phyloP scores from a whole-genome alignment of 2,888 invertebrate species.

The Rhagophthalmus giganteus region DNA sequence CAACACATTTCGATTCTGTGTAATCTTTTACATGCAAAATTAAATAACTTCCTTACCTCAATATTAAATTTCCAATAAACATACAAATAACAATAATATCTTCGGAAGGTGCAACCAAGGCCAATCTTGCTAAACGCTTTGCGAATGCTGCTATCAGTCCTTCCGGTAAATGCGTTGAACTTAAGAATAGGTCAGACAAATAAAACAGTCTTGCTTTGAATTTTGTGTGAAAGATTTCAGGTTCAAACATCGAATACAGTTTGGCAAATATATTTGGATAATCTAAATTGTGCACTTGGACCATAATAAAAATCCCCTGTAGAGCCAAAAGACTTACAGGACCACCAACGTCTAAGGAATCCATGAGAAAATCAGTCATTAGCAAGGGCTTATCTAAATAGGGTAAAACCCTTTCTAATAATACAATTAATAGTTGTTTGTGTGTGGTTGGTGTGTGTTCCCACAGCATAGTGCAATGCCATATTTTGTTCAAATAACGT shows the following conservation, averaged over 20 bases:
- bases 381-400: constrained; percentile 79
- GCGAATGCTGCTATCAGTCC: constrained; percentile 90
- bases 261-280: constrained; percentile 95
- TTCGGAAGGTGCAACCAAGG: constrained; percentile 80
- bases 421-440: constrained; percentile 75
- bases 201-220: constrained; percentile 88
- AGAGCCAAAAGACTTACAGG: constrained; percentile 86
- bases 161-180: constrained; percentile 92
- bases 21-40: not conserved
- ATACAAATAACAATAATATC: constrained; percentile 76
- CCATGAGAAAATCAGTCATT: constrained; percentile 89
- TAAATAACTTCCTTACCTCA: constrained; percentile 49
- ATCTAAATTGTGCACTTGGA: constrained; percentile 89
- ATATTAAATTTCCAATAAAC: constrained; percentile 83
- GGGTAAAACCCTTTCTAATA: constrained; percentile 81
- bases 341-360: constrained; percentile 85
- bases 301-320: constrained; percentile 88
- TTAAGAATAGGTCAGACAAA: constrained; percentile 86
- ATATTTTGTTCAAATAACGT: constrained; percentile 70
- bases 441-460: constrained; percentile 70
- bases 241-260: constrained; percentile 92
- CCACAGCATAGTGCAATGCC: constrained; percentile 77
- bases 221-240: constrained; percentile 87
- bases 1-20: too few relatives aligned
- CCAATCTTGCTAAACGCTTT: constrained; percentile 83